Conservation (phyloP, 1,140 invertebrate species). For the Leptinotarsa undecemlineata region DNA sequence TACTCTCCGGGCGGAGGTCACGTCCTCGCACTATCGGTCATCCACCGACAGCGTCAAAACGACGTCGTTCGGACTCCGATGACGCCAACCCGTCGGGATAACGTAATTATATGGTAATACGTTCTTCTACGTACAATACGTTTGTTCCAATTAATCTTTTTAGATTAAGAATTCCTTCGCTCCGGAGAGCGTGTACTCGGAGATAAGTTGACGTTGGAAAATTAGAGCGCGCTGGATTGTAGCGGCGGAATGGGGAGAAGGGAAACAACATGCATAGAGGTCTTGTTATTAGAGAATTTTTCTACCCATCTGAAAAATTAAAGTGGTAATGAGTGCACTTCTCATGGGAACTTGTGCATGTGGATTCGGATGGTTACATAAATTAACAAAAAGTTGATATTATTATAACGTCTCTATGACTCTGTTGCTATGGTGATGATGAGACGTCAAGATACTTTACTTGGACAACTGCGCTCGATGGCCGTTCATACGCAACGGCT, state of each 20-base stretch:
- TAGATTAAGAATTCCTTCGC: slow-evolving; percentile 11
- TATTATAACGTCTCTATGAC: no score
- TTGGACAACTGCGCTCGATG: no score
- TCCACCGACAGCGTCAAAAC: slow-evolving; percentile 6
- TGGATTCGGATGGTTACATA: no score
- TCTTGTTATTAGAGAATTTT: no score
- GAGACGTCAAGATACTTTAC: no score
- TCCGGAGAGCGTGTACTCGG: neutral
- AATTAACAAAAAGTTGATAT: no score
- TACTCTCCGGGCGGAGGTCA: neutral
- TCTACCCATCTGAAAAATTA: no score
- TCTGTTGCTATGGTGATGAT: no score
- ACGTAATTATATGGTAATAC: slow-evolving; percentile 23
- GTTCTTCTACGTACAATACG: slow-evolving; percentile 11
- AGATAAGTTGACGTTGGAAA: neutral
- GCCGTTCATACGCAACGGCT: no score
- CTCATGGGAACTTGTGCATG: no score
- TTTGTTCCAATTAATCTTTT: slow-evolving; percentile 6
- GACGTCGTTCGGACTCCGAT: neutral
- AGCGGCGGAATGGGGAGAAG: neutral
- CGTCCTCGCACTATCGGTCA: neutral
- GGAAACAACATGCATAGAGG: no score
- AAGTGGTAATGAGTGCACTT: no score
- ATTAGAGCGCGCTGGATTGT: neutral
- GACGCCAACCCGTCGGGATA: slow-evolving; percentile 1